Base-by-base conservation (phyloP, 2,888 invertebrate genomes). In the Chymomyza fuscimana region DNA sequence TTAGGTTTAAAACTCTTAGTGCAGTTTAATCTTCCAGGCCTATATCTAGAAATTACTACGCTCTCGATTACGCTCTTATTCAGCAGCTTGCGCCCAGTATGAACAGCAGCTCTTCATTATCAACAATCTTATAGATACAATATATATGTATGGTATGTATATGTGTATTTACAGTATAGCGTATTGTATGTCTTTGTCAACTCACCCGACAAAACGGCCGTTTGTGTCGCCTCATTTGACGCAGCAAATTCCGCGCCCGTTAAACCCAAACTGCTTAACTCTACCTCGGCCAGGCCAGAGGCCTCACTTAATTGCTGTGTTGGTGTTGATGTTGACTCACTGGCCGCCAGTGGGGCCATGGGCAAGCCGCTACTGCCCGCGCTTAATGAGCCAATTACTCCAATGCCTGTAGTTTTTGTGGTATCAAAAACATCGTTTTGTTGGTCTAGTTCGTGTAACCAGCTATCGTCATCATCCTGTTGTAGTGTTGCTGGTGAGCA, bases 391-490 rank as follows among this genome's bases (percentile, higher is more conserved):
- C 61, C 62, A 29, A 81, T 74, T 0, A 74, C 74, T 5, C 79
- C 78, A 22, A 84, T 73, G 19, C 84, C 77, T 6, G 80, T 72
- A 5, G 58, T 25, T 72, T 87, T 89, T 25, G 90, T 88, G 16
- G 91, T 91, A 69, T 91, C 90, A 63, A 91, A 91, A 15, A 91
- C 90, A 82, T 91, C 91, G 60, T 79, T 83, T 63, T 91, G 89
- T 19, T 90, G 88, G 63, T 90, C 87, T 66, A 91, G 69, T 72
- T 91, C 90, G 40, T 90, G 82, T 65, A 91, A 66, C 91, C 91
- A 91, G 66, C 81, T 87, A 36, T 91, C 91, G 6, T 88, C 90
- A 63, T 89, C 90, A 2, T 90, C 89, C 65, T 72, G 51, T 52
- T 80, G 86, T 15, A 82, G 29, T 0, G 73, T 81, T 32, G 82